Evolutionary conservation across 2,797 vertebrate genomes (phyloP), one percentile per base, ranked within the genome.

Genomic region (Acrossocheilus wenchowensis): DNA sequence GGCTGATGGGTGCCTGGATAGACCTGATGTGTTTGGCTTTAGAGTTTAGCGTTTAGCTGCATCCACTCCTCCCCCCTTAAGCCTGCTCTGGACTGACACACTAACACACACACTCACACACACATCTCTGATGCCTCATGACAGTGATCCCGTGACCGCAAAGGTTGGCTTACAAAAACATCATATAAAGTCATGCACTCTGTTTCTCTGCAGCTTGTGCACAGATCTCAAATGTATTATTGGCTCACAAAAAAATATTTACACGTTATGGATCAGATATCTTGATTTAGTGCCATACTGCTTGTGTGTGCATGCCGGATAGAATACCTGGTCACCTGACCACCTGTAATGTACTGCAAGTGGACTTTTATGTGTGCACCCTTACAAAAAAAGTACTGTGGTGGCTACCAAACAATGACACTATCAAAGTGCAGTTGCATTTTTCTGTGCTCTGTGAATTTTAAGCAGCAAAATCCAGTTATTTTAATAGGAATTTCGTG

Each of bases 61-160:
- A 75, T 72, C 81, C 12, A 26, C 81, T 86, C 84, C 86, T 69
- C 88, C 88, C 82, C 86, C 68, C 60, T 87, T 89, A 87, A 90
- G 87, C 84, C 81, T 74, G 66, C 57, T 83, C 43, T 79, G 68
- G 21, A 81, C 80, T 84, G 45, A 64, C 72, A 66, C 52, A 26
- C 82, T 54, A 80, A 60, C 80, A 71, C 68, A 45, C 87, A 12
- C 77, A 39, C 71, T 43, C 60, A 30, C 87, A 62, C 68, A 62
- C 72, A 50, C 57, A 77, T n/a, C 43, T 52, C 26, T 69, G 50
- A 81, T 64, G 48, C 43, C 50, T 77, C 57, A 75, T 30, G 62
- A 66, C 26, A 66, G 74, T 83, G 81, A 83, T 79, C 81, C 50
- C 19, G 21, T 80, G 86, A 80, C 68, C 15, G n/a, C 36, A 48